Conservation (phyloP, 2,797 vertebrate species). For the Dromococcyx pavoninus region DNA sequence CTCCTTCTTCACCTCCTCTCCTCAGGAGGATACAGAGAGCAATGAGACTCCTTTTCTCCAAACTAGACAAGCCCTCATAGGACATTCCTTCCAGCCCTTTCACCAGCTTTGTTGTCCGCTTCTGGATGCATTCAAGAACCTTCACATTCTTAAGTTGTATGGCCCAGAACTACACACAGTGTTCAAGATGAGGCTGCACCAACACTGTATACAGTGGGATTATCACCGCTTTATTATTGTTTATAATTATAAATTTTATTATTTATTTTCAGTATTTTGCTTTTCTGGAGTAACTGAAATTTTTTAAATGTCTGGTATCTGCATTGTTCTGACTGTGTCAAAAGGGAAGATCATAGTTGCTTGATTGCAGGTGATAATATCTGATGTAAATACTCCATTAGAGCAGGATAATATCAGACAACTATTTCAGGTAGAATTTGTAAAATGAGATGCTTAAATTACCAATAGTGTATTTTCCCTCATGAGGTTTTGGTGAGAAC, state of each 20-base stretch:
- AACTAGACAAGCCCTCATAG: too few relatives aligned
- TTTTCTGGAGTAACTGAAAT: not conserved
- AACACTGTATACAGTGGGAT: too few relatives aligned
- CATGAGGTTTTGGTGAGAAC: not conserved
- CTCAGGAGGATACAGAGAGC: too few relatives aligned
- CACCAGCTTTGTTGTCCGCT: too few relatives aligned
- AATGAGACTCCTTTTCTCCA: too few relatives aligned
- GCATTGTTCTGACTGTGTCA: slow-evolving; percentile 23
- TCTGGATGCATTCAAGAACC: too few relatives aligned
- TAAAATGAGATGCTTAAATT: not conserved
- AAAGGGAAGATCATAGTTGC: slow-evolving; percentile 16
- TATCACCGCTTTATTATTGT: not conserved
- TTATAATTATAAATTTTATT: not conserved
- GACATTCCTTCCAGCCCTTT: too few relatives aligned
- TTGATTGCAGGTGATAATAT: slow-evolving; percentile 18
- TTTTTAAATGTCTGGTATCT: not conserved
- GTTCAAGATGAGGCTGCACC: too few relatives aligned
- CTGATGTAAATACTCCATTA: not conserved
- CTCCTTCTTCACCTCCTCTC: too few relatives aligned
- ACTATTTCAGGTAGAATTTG: not conserved
- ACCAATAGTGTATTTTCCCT: not conserved
- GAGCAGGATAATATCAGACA: not conserved
- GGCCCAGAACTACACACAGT: too few relatives aligned
- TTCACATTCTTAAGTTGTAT: too few relatives aligned
- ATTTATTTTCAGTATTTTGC: not conserved